Conservation (phyloP, 2,888 invertebrate genomes). For the Leucania comma region DNA sequence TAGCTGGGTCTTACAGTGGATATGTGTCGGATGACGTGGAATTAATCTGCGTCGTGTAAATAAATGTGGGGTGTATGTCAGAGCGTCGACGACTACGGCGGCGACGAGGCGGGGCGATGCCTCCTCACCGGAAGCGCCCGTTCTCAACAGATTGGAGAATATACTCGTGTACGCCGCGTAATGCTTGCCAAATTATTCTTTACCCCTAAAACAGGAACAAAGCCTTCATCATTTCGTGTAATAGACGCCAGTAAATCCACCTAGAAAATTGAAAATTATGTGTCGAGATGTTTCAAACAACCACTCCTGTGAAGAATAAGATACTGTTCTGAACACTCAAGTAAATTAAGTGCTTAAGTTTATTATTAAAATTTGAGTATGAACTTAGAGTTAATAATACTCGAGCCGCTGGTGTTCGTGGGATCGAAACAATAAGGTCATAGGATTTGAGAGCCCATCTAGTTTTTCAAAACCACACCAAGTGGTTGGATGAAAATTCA, state of each 20-base stretch:
- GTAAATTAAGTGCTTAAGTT: constrained; percentile 35
- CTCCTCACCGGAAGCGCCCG: constrained; percentile 70
- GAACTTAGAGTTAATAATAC: not conserved
- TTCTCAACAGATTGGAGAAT: constrained; percentile 75
- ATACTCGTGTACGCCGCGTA: constrained; percentile 65
- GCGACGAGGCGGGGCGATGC: constrained; percentile 70
- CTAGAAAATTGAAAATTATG: constrained; percentile 74
- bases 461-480: not conserved
- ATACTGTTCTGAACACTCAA: constrained; percentile 31
- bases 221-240: constrained; percentile 72
- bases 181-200: constrained; percentile 78
- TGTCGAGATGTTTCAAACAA: constrained; percentile 46
- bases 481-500: not conserved
- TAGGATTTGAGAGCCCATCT: too few species aligned
- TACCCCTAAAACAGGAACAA: constrained; percentile 74
- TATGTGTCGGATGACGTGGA: constrained; percentile 83
- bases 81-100: constrained; percentile 68
- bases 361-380: constrained; percentile 4
- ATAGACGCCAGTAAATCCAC: constrained; percentile 72
- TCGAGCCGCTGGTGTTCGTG: not conserved
- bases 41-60: constrained; percentile 88
- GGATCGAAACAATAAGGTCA: not conserved
- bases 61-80: constrained; percentile 86
- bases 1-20: constrained; percentile 72
- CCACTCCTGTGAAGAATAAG: constrained; percentile 37